Percentiles rank a stretch among this genome's conserved stretches.
Conservation (phyloP, 2,888 invertebrate species). For the Caenorhabditis macrosperma region DNA sequence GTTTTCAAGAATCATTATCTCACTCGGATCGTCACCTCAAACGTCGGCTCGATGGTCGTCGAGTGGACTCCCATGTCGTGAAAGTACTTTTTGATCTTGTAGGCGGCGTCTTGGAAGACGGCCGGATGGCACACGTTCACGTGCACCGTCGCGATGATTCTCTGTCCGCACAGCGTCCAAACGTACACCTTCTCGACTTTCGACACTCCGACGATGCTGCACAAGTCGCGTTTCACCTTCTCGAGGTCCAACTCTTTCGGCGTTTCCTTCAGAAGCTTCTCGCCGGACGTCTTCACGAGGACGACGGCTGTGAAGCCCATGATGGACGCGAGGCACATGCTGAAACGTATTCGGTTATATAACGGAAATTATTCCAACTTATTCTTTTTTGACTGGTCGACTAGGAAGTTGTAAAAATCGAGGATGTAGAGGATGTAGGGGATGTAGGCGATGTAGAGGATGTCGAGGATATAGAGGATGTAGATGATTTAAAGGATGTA, state of each 20-base stretch:
- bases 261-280: constrained; percentile 96
- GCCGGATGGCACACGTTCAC: constrained; percentile 81
- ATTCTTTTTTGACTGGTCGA: too few species aligned
- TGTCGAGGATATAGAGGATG: too few species aligned
- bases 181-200: constrained; percentile 81
- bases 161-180: constrained; percentile 80
- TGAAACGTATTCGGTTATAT: too few species aligned
- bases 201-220: constrained; percentile 43
- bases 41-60: constrained; percentile 83
- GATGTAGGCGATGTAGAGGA: too few species aligned
- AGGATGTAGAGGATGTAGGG: not conserved
- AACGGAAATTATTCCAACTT: too few species aligned
- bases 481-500: too few species aligned
- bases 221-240: constrained; percentile 73
- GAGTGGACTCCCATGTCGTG: constrained; percentile 83
- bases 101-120: constrained; percentile 81
- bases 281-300: constrained; percentile 90
- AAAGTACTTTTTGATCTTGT: constrained; percentile 81
- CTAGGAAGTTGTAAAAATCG: too few species aligned
- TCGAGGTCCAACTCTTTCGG: constrained; percentile 93
- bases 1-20: too few species aligned
- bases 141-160: constrained; percentile 80
- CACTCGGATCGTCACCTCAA: constrained; percentile 60
- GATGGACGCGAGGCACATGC: constrained; percentile 58
- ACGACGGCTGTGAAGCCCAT: constrained; percentile 65